Evolutionary conservation across 2,888 invertebrate species (phyloP).

Genomic region (Lepas anatifera): DNA sequence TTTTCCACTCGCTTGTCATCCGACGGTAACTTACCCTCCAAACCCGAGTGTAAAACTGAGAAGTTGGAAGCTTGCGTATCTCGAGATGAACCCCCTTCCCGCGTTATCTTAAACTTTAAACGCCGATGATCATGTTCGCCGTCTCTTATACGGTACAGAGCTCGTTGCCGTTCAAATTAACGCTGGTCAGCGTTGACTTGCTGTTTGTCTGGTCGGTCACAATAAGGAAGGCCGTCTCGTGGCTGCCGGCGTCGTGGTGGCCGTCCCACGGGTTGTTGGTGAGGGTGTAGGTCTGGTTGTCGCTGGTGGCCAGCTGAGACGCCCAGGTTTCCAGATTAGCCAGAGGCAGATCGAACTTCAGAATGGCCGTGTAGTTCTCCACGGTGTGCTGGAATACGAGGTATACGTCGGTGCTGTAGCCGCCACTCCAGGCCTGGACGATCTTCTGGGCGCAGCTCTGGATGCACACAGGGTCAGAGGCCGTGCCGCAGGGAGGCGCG

Average conservation of each 20-base stretch:
- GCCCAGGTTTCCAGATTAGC: not conserved
- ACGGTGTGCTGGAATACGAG: not conserved
- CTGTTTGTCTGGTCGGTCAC: not conserved
- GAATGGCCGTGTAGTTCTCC: not conserved
- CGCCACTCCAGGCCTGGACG: not conserved
- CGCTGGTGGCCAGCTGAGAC: not conserved
- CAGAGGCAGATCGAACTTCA: not conserved
- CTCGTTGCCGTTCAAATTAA: not conserved
- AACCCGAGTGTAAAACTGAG: too few relatives aligned
- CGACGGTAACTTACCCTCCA: too few relatives aligned
- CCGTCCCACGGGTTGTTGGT: not conserved
- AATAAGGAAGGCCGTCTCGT: not conserved
- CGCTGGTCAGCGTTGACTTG: not conserved
- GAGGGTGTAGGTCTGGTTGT: not conserved
- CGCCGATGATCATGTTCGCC: too few relatives aligned
- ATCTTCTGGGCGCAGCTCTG: not conserved
- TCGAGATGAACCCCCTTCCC: too few relatives aligned
- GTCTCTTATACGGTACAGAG: not conserved
- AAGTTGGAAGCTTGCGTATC: too few relatives aligned
- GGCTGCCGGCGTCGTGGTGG: not conserved
- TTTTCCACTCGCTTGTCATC: too few relatives aligned
- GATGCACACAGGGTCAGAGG: not conserved
- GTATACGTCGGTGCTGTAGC: not conserved
- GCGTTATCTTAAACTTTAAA: too few relatives aligned
- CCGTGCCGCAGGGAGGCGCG: too few relatives aligned